Evolutionary conservation across 2,797 vertebrate genomes (phyloP), one percentile per base, ranked within the genome.

Genomic region (Pelodytes ibericus): DNA sequence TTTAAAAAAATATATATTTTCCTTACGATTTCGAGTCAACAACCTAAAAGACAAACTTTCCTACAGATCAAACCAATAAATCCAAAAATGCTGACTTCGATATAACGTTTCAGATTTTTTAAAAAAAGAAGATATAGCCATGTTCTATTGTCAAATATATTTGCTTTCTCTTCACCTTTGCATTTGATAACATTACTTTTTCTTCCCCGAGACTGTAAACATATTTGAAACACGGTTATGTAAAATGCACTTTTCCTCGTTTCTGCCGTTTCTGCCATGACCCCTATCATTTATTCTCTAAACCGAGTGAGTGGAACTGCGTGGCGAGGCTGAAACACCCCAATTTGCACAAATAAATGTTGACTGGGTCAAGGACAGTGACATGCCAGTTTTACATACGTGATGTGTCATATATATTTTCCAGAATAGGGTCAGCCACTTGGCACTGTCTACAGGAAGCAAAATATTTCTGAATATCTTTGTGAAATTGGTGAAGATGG

Each of bases 311-410:
- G 29, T 56, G 25, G 72, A 69, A 62, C 60, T 39, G 60, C 29
- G 24, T 18, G 10, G 29, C 10, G 15, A 56, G 31, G 47, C 70
- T 56, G 56, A 78, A 78, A 78, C 33, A 39, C 70, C 13, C 41
- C 41, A 71, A 57, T 78, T 72, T 68, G 76, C 76, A 78, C 76
- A 78, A 78, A 78, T 78, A 78, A 78, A 78, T 68, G 76, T 72
- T 78, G 76, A 78, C 76, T 78, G 56, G 76, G 76, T 78, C 76
- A 78, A 78, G 76, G 76, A 72, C 76, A 62, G 70, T 61, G 64
- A 53, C 76, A 62, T 29, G 18, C 24, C 63, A 56, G 58, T 60
- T 72, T 62, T 72, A 72, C 76, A 78, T 72, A 72, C 56, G 41
- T 78, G 70, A 57, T 24, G 63, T 72, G 76, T 61, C 76, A 72